Evolutionary conservation across 1,140 invertebrate species (phyloP).

Genomic region (Cryptotermes secundus): DNA sequence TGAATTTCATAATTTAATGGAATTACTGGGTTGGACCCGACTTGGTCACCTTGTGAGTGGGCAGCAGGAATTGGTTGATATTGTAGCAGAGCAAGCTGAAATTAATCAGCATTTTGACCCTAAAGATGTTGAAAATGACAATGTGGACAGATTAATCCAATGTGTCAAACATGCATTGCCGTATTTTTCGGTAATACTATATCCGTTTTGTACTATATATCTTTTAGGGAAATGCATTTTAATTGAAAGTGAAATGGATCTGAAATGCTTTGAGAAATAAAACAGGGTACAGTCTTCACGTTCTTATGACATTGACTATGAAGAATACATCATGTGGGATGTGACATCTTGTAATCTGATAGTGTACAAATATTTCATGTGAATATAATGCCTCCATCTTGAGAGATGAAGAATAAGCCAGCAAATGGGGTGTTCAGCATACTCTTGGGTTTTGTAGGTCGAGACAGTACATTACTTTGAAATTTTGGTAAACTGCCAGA

Average conservation of each 20-base stretch:
- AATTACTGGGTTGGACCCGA: conserved; percentile 75
- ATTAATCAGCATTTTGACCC: conserved; percentile 73
- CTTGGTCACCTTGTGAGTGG: conserved; percentile 77
- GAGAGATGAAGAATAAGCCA: too few relatives aligned
- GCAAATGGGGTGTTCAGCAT: too few relatives aligned
- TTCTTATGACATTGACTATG: too few relatives aligned
- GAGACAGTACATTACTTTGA: too few relatives aligned
- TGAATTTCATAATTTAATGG: conserved; percentile 89
- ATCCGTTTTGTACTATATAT: conserved; percentile 30
- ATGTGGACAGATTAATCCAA: conserved; percentile 75
- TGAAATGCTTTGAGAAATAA: too few relatives aligned
- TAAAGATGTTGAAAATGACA: conserved; percentile 72
- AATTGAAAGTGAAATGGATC: conserved; percentile 21
- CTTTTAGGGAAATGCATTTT: background rate
- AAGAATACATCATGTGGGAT: too few relatives aligned
- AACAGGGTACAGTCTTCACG: too few relatives aligned
- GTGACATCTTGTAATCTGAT: too few relatives aligned
- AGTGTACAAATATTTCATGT: too few relatives aligned
- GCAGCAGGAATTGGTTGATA: conserved; percentile 82
- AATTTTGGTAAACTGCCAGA: too few relatives aligned
- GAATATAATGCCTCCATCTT: too few relatives aligned
- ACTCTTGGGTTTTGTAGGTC: too few relatives aligned
- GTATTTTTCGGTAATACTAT: conserved; percentile 79
- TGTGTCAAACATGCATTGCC: conserved; percentile 82
- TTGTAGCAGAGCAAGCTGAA: conserved; percentile 81